Base-by-base conservation (phyloP, 2,113 vertebrate species). In the Raphicerus campestris region DNA sequence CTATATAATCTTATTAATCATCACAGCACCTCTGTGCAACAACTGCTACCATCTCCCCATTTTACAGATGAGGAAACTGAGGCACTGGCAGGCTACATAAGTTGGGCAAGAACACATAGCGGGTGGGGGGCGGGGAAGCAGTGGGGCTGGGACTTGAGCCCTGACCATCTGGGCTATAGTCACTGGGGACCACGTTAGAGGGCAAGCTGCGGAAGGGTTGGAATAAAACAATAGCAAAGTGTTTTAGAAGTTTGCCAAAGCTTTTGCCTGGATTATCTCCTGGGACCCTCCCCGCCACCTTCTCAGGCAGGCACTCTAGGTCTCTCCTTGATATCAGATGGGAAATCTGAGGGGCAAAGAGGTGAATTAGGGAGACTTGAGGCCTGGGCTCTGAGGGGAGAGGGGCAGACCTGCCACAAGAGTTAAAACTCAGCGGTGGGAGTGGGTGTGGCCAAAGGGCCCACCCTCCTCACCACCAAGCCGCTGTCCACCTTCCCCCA, bases 51-150 rank as follows among this genome's bases (percentile, higher is more conserved):
- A 7, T 10, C 15, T 92, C 28, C 80, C 63, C 22, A 2, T 77
- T 81, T 30, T 9, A 70, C 87, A 89, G 82, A 73, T 53, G 61
- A 32, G 49, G 61, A 91, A 55, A 89, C 86, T 6, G 88, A 97
- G 96, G 91, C 42, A 1, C 17, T 16, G 11, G 0, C 0, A 28
- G 32, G 13, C 66, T 42, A 45, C 42, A 11, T 14, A 6, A 5
- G 17, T 32, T 56, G 28, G 10, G 15, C 10, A 20, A 35, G 51
- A 22, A 63, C 20, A 15, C 10, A 9, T 0, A 5, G 45, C 0
- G 0, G 35, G 19, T 73, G 5, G 66, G 20, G 66, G 10, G 66
- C 1, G 9, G 63, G 63, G 49, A 28, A 49, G 45, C 8, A 58
- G 35, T 17, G 60, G 45, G 86, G 39, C 61, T 49, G 78, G 77